Evolutionary conservation across 2,113 vertebrate species (phyloP).

Genomic region (Suricata suricatta): DNA sequence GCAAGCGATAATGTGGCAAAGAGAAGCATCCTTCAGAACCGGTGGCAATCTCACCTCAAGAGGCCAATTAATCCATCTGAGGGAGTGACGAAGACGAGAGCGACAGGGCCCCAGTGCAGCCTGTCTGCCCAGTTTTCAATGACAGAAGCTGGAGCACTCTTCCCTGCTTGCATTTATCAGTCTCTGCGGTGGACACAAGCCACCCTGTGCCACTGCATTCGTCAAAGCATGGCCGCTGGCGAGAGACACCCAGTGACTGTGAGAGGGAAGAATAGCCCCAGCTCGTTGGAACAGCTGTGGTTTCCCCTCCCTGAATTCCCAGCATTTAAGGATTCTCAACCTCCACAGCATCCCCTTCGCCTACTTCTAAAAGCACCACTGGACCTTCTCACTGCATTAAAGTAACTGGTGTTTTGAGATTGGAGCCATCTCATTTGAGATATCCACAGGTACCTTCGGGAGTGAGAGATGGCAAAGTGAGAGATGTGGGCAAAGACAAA

Average conservation of each 20-base stretch:
- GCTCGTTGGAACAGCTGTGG: background rate
- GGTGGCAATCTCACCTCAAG: background rate
- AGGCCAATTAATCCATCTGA: slow-evolving; percentile 60
- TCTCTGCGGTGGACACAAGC: background rate
- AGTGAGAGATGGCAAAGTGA: too few relatives aligned
- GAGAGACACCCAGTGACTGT: fast-evolving
- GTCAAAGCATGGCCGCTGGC: background rate
- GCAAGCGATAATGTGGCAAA: background rate
- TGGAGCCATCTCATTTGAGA: background rate
- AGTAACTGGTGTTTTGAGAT: background rate
- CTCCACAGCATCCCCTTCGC: background rate
- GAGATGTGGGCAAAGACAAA: background rate
- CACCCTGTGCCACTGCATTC: background rate
- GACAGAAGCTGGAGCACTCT: background rate
- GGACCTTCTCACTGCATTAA: background rate
- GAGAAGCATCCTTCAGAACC: slow-evolving; percentile 62
- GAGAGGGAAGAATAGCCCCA: background rate
- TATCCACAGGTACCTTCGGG: background rate
- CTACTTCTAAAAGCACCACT: background rate
- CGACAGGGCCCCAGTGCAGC: background rate
- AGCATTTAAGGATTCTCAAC: background rate
- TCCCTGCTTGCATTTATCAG: background rate
- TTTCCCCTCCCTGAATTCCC: background rate
- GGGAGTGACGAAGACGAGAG: slow-evolving; percentile 25
- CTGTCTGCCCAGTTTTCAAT: slow-evolving; percentile 17